phyloP scores from a whole-genome alignment of 2,113 vertebrate genomes.

The Dicrurus megarhynchus region DNA sequence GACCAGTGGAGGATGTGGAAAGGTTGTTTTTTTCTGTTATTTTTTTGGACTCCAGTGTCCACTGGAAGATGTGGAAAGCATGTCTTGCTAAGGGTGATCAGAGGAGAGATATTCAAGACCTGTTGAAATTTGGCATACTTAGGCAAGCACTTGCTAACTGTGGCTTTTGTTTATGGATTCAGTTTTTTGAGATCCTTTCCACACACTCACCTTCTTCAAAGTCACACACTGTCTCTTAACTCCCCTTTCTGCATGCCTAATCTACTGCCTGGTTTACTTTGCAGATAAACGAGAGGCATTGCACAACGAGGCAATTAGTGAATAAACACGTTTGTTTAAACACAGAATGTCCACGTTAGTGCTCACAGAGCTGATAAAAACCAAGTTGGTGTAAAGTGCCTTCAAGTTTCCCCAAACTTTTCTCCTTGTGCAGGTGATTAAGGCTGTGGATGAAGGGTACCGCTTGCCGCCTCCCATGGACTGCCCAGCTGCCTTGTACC shows the following conservation, averaged over 20 bases:
- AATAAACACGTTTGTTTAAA: slow-evolving; percentile 46
- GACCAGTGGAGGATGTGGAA: background rate
- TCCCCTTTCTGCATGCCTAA: background rate
- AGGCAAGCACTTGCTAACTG: background rate
- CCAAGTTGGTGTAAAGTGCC: background rate
- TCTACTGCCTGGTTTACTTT: slow-evolving; percentile 33
- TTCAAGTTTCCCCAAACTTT: slow-evolving; percentile 25
- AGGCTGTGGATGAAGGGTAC: slow-evolving; percentile 97
- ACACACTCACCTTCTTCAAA: slow-evolving; percentile 44
- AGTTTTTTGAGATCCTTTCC: background rate
- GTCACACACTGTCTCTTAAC: background rate
- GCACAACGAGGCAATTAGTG: background rate
- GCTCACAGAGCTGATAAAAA: background rate
- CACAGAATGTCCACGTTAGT: background rate
- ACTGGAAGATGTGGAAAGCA: background rate
- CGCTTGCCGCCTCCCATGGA: slow-evolving; percentile 97
- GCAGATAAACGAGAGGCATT: slow-evolving; percentile 34
- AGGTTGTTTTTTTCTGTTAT: background rate
- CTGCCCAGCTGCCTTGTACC: slow-evolving; percentile 95
- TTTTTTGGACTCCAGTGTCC: background rate
- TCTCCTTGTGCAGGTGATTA: slow-evolving; percentile 86
- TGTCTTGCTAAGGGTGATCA: background rate
- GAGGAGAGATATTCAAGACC: background rate
- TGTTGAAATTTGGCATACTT: background rate
- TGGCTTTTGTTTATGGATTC: slow-evolving; percentile 5